Evolutionary conservation across 2,113 vertebrate genomes (phyloP).

Genomic region (Vireo altiloquus): DNA sequence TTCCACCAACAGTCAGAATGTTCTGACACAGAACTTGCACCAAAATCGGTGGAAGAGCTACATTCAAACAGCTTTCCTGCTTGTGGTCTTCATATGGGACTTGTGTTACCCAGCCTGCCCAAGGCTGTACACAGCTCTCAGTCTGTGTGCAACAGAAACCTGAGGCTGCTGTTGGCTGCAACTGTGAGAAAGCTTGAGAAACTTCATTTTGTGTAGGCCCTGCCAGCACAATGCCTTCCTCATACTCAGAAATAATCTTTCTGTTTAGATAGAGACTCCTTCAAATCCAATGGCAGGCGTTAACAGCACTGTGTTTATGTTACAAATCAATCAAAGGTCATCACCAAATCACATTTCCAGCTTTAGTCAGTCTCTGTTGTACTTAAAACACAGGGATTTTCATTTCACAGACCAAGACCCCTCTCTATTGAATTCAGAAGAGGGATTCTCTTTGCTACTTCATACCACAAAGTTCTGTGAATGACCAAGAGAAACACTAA

Average conservation of each 20-base stretch:
- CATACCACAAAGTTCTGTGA: neutral
- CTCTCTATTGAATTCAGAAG: neutral
- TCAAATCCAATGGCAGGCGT: neutral
- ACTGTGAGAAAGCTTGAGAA: neutral
- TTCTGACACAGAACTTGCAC: neutral
- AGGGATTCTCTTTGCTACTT: neutral
- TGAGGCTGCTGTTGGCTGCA: neutral
- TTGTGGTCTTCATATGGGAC: neutral
- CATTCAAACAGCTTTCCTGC: neutral
- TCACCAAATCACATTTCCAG: neutral
- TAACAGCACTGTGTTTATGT: neutral
- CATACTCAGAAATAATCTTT: neutral
- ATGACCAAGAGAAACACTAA: neutral
- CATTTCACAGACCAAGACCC: neutral
- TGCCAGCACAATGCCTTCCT: neutral
- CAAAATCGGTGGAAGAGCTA: neutral
- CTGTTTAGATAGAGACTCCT: neutral
- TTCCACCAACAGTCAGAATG: constrained; percentile 12
- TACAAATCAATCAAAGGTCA: neutral
- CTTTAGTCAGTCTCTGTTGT: neutral
- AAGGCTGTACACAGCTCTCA: neutral
- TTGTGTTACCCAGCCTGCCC: neutral
- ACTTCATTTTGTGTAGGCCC: neutral
- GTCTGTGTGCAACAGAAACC: neutral
- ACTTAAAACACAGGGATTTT: neutral